phyloP scores from a whole-genome alignment of 2,113 vertebrate genomes.

The Typhlomys cinereus region DNA sequence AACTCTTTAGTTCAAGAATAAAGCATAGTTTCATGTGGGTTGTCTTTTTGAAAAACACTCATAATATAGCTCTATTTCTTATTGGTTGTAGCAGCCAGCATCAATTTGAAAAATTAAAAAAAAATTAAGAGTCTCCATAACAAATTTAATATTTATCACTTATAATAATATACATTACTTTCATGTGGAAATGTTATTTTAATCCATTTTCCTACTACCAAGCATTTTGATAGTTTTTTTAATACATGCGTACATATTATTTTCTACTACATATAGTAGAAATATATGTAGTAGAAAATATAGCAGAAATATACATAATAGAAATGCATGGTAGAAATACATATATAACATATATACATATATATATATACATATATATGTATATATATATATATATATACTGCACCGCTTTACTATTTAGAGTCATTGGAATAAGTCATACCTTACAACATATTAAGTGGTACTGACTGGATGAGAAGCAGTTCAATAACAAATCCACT shows the following conservation, averaged over 20 bases:
- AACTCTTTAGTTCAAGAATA: neutral
- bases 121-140: conserved; percentile 6
- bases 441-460: neutral
- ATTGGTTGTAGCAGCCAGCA: neutral
- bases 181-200: conserved; percentile 48
- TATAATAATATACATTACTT: conserved; percentile 4
- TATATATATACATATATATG: too few species aligned
- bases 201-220: neutral
- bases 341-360: too few species aligned
- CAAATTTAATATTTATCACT: neutral
- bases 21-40: neutral
- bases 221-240: conserved; percentile 9
- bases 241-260: too few species aligned
- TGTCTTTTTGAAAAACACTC: conserved; percentile 37
- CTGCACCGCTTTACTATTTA: neutral
- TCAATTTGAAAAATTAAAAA: conserved; percentile 15
- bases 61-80: neutral
- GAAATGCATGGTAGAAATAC: too few species aligned
- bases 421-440: neutral
- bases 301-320: too few species aligned
- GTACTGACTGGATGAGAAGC: neutral
- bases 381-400: neutral
- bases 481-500: neutral
- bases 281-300: too few species aligned
- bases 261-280: too few species aligned